Percentiles rank a stretch among this genome's conserved stretches.
These are phyloP conservation scores for Brachionus rotundiformis DNA, from an alignment of 1,140 invertebrate species.

Conservation along the genomic window DNA sequence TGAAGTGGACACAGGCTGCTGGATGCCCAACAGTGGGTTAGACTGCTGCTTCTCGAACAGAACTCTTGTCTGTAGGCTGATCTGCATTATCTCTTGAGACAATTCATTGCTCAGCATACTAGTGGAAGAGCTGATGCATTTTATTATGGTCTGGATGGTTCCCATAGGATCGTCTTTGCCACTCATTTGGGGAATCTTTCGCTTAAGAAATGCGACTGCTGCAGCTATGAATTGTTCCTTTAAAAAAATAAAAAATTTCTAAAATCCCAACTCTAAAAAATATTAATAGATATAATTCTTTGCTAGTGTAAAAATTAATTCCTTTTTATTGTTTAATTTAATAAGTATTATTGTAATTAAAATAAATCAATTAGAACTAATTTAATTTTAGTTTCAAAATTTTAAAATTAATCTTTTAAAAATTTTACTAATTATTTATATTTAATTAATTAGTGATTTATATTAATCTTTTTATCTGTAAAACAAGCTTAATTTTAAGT, in stretches of 20 bases:
- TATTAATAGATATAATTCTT: too few species aligned
- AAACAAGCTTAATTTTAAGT: neutral
- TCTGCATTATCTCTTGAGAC: slow-evolving; percentile 43
- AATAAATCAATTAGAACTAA: too few species aligned
- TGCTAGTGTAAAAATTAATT: too few species aligned
- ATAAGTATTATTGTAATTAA: too few species aligned
- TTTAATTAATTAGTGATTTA: too few species aligned
- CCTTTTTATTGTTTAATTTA: too few species aligned
- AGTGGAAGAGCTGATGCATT: slow-evolving; percentile 51
- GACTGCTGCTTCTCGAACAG: slow-evolving; percentile 56
- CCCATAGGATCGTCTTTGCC: slow-evolving; percentile 46
- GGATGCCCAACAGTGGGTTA: slow-evolving; percentile 52
- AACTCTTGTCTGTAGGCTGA: slow-evolving; percentile 53
- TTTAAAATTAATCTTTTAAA: too few species aligned
- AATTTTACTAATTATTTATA: too few species aligned
- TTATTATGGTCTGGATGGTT: slow-evolving; percentile 51
- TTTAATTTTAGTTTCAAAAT: too few species aligned
- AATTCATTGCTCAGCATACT: slow-evolving; percentile 54
- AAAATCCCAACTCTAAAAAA: too few species aligned
- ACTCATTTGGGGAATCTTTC: slow-evolving; percentile 62
- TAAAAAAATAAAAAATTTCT: neutral
- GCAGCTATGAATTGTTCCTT: slow-evolving; percentile 61
- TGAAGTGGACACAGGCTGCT: neutral
- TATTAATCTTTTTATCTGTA: too few species aligned
- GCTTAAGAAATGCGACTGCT: slow-evolving; percentile 61